Evolutionary conservation across 2,113 vertebrate species (phyloP).

Genomic region (Bubalus kerabau): DNA sequence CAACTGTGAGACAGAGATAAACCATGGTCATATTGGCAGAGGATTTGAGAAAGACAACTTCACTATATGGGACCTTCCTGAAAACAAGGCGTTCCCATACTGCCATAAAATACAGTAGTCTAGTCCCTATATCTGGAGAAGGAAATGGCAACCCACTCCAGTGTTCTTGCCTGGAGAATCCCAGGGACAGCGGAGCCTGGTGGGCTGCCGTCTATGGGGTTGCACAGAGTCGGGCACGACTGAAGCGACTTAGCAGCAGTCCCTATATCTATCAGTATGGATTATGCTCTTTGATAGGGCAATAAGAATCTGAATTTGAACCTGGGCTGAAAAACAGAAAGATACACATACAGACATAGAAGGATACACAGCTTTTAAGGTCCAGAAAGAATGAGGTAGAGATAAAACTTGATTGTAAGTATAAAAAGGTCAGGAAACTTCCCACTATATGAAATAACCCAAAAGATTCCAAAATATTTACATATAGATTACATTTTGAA

Average conservation of each 20-base stretch:
- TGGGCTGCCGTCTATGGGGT: too few relatives aligned
- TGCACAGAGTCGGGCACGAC: too few relatives aligned
- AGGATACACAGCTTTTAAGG: background rate
- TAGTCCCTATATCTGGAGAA: background rate
- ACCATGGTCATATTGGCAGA: background rate
- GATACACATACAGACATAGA: background rate
- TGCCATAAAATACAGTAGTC: background rate
- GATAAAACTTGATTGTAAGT: background rate
- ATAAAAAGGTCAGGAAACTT: background rate
- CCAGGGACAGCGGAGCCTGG: too few relatives aligned
- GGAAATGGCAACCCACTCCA: too few relatives aligned
- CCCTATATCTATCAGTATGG: background rate
- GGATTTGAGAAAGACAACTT: slow-evolving; percentile 23
- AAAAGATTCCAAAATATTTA: slow-evolving; percentile 49
- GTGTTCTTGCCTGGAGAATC: too few relatives aligned
- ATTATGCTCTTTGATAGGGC: background rate
- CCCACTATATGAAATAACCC: background rate
- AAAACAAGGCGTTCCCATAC: background rate
- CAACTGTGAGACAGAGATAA: background rate
- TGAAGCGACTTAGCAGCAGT: background rate
- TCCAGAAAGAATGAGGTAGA: background rate
- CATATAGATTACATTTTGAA: slow-evolving; percentile 16
- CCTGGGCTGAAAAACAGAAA: background rate
- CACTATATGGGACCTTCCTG: background rate
- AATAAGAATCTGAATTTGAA: background rate